A percentile compares a stretch with the other conserved stretches of the same genome.
Evolutionary conservation across 2,797 vertebrate genomes (phyloP).

Genomic region (Sebastes kiyomatsui): DNA sequence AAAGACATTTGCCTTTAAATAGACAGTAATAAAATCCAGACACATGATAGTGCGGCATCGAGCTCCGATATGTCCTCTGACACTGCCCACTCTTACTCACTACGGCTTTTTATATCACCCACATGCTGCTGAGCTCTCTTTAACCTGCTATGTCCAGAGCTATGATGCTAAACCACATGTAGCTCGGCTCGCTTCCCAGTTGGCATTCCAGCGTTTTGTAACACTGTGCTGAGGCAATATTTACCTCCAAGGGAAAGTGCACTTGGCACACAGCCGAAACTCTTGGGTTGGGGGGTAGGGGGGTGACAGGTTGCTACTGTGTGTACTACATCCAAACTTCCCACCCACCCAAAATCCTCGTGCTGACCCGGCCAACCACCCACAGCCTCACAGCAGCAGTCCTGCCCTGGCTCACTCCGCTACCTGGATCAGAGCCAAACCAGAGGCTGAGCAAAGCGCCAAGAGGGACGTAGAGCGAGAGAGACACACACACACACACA

Average conservation of each 20-base stretch:
- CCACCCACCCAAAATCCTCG: conserved; percentile 70
- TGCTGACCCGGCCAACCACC: conserved; percentile 71
- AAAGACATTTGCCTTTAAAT: conserved; percentile 73
- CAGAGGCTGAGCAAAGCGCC: conserved; percentile 62
- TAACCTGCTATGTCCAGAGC: conserved; percentile 37
- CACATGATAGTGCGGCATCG: conserved; percentile 62
- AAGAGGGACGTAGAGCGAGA: conserved; percentile 53
- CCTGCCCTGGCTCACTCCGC: conserved; percentile 58
- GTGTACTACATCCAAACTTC: conserved; percentile 68
- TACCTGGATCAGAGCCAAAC: conserved; percentile 79
- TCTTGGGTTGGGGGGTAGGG: conserved; percentile 31
- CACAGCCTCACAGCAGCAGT: conserved; percentile 66
- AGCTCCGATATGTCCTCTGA: conserved; percentile 54
- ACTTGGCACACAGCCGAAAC: conserved; percentile 75
- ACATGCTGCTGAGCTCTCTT: conserved; percentile 35
- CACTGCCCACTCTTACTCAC: conserved; percentile 57
- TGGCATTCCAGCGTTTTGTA: conserved; percentile 65
- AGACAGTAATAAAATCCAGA: conserved; percentile 75
- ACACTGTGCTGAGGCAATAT: conserved; percentile 75
- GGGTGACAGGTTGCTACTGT: conserved; percentile 65
- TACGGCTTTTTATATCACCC: conserved; percentile 63
- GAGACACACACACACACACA: conserved; percentile 31
- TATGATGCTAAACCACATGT: conserved; percentile 48
- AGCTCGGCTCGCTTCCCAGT: conserved; percentile 52
- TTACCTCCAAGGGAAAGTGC: conserved; percentile 77